Conservation (phyloP, 2,113 vertebrate genomes). For the Edolisoma coerulescens region DNA sequence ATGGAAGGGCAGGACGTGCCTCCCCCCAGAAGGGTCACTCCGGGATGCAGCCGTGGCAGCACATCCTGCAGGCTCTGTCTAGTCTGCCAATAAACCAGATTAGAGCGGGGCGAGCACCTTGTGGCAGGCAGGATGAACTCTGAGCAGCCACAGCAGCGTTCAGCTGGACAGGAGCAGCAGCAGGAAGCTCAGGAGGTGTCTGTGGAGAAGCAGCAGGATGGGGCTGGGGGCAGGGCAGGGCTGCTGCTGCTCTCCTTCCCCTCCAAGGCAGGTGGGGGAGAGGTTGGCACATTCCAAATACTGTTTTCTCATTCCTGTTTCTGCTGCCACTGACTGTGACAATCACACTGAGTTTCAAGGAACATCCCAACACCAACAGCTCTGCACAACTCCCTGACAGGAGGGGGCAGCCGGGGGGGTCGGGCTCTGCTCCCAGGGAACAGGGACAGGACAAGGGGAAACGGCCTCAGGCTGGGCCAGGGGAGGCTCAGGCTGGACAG, state of each 20-base stretch:
- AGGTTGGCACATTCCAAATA: not conserved
- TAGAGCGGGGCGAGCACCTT: not conserved
- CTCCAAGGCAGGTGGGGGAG: not conserved
- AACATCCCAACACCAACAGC: not conserved
- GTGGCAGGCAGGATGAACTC: not conserved
- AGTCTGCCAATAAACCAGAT: not conserved
- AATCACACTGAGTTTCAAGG: not conserved
- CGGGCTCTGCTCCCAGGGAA: not conserved
- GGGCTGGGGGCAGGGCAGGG: not conserved
- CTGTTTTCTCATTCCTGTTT: not conserved
- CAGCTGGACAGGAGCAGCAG: not conserved
- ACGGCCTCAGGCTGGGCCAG: not conserved
- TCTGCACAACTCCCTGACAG: not conserved
- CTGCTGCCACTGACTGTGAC: not conserved
- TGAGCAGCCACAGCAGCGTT: not conserved
- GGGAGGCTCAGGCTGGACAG: not conserved
- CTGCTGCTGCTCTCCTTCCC: not conserved
- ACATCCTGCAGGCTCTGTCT: not conserved
- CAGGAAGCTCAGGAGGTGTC: not conserved
- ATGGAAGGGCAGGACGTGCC: not conserved
- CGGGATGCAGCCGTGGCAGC: not conserved
- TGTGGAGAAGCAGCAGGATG: not conserved
- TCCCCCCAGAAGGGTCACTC: not conserved
- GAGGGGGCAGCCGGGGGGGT: not conserved
- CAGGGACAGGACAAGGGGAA: not conserved